phyloP scores from a whole-genome alignment of 2,113 vertebrate species.

The Reinhardtius hippoglossoides region DNA sequence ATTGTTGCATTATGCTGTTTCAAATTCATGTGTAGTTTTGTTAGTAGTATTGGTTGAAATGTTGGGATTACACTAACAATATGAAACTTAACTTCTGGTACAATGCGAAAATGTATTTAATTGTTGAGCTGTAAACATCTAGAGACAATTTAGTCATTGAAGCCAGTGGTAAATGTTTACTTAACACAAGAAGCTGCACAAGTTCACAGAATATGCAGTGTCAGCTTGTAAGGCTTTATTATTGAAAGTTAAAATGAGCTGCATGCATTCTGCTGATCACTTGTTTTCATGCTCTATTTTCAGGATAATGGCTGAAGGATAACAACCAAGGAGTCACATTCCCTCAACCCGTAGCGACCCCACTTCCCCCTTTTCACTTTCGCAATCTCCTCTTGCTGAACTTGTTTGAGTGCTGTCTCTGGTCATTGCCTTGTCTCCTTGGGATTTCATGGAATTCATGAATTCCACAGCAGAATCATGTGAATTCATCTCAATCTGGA shows the following conservation, averaged over 20 bases:
- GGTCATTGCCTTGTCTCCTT: background rate
- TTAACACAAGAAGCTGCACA: background rate
- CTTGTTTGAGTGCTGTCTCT: background rate
- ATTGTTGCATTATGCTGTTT: background rate
- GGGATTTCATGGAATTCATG: slow-evolving; percentile 23
- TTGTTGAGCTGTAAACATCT: background rate
- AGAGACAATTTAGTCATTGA: background rate
- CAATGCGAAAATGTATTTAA: background rate
- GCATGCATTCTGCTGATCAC: background rate
- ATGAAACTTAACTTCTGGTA: background rate
- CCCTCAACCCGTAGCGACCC: slow-evolving; percentile 52
- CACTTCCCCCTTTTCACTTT: background rate
- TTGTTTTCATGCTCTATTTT: slow-evolving; percentile 44
- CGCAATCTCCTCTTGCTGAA: background rate
- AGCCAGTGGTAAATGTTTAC: background rate
- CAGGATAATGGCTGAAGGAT: slow-evolving; percentile 79
- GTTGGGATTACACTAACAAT: background rate
- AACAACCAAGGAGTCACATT: slow-evolving; percentile 40
- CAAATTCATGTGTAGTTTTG: too few relatives aligned
- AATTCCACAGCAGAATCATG: slow-evolving; percentile 10
- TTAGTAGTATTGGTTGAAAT: too few relatives aligned
- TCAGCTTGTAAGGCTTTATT: background rate
- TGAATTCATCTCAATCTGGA: slow-evolving; percentile 8
- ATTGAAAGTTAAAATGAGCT: background rate
- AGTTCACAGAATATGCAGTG: background rate